Evolutionary conservation across 2,797 vertebrate species (phyloP), one percentile per base, ranked within the genome.

Genomic region (Paratrypauchen microcephalus): DNA sequence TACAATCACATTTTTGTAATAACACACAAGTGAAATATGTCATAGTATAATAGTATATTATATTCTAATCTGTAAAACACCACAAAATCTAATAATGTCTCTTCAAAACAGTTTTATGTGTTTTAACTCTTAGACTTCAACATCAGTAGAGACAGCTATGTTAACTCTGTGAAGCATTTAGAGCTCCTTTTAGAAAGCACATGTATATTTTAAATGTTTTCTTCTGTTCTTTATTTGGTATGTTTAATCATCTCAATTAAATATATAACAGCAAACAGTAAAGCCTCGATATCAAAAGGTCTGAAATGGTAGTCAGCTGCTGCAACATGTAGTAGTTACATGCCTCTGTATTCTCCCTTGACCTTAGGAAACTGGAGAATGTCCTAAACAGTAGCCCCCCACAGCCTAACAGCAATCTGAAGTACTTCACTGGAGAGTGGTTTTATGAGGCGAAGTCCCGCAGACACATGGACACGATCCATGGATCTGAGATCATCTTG

Each of bases 391-490:
- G 36, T 1, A 28, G 23, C 13, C 60, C 94, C 39, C 83, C 91
- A 67, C 82, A 91, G 67, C 82, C 94, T n/a, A 90, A 89, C 11
- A 76, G 83, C 48, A 93, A 94, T 69, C 87, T 95, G 6, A 99
- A 96, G 91, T 96, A 96, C 77, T 94, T 97, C 93, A 96, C 95
- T 0, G 98, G 97, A 19, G 95, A 99, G 48, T 99, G 98, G 98
- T 99, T 99, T 91, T 99, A 99, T 32, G 94, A 98, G 81, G 96
- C 91, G 57, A 98, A 99, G 78, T 95, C 95, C 1, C 96, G 86
- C 82, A 93, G 98, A 71, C 97, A 99, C 90, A 90, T 86, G 82
- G 97, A 98, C 74, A 96, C 89, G 84, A 96, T 97, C 79, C 95
- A 99, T 0, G 98, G 97, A 54, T 94, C 97, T 0, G 97, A 99